Evolutionary conservation across 2,797 vertebrate species (phyloP).

Genomic region (Amniataba percoides): DNA sequence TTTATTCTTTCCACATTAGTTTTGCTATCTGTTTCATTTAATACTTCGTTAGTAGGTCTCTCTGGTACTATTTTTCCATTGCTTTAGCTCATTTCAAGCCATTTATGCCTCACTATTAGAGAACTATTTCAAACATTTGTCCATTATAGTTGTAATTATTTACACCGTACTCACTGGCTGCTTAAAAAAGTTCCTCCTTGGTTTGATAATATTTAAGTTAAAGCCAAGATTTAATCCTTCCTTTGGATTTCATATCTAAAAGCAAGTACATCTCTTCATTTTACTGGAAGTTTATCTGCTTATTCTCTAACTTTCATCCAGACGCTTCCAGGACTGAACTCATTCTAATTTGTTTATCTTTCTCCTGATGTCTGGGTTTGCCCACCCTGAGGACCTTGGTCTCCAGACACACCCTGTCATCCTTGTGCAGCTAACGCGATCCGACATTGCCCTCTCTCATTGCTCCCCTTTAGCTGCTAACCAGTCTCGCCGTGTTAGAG

Average conservation of each 20-base stretch:
- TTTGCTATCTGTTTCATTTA: not conserved
- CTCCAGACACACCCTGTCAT: constrained; percentile 54
- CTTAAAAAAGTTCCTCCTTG: no score
- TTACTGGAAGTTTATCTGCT: no score
- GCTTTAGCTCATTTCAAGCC: not conserved
- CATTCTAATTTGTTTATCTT: not conserved
- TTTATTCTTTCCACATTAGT: not conserved
- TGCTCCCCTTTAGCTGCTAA: constrained; percentile 43
- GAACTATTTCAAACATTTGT: no score
- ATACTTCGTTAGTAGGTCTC: not conserved
- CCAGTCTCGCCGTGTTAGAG: constrained; percentile 21
- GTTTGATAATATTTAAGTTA: no score
- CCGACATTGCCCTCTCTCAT: constrained; percentile 22
- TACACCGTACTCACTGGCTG: no score
- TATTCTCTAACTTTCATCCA: not conserved
- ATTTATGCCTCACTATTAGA: not conserved
- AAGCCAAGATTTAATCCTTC: no score
- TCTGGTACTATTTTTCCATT: no score
- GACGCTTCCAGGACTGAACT: not conserved
- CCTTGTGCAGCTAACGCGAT: constrained; percentile 25
- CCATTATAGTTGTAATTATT: no score
- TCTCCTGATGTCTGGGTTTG: constrained; percentile 23
- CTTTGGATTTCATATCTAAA: no score
- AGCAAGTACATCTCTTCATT: no score
- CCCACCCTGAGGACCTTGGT: constrained; percentile 38